phyloP scores from a whole-genome alignment of 2,113 vertebrate species.

The Myotis davidii region DNA sequence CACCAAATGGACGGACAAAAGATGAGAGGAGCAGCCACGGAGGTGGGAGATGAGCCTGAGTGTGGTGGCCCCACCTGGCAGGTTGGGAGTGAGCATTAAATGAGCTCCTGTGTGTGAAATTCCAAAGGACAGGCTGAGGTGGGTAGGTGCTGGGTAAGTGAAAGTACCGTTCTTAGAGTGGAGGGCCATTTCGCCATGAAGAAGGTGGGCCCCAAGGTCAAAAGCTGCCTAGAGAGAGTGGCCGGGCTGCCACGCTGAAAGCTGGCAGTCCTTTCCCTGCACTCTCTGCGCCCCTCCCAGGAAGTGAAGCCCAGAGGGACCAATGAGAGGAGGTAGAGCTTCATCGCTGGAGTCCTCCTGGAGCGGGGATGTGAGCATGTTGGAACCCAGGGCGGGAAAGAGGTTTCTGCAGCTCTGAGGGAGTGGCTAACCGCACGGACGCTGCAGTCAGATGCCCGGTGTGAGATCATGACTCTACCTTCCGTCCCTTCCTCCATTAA shows the following conservation, averaged over 20 bases:
- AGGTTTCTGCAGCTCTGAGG: neutral
- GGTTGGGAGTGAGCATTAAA: neutral
- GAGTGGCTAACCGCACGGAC: accelerated
- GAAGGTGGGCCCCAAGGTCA: neutral
- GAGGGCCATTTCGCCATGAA: neutral
- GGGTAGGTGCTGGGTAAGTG: neutral
- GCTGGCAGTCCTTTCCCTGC: neutral
- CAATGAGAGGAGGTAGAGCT: neutral
- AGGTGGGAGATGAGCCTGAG: neutral
- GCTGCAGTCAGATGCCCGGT: neutral
- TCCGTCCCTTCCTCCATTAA: neutral
- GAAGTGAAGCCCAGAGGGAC: neutral
- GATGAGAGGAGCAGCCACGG: neutral
- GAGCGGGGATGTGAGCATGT: neutral
- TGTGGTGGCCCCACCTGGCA: too few species aligned
- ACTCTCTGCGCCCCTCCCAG: neutral
- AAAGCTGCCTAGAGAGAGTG: neutral
- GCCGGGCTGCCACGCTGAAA: neutral
- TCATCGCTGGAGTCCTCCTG: neutral
- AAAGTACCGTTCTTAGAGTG: neutral
- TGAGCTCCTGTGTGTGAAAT: neutral
- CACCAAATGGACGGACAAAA: accelerated
- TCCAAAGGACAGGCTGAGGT: neutral
- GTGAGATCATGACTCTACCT: neutral
- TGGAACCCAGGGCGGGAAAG: neutral